Evolutionary conservation across 2,113 vertebrate genomes (phyloP), one percentile per base, ranked within the genome.

Genomic region (Melanerpes formicivorus): DNA sequence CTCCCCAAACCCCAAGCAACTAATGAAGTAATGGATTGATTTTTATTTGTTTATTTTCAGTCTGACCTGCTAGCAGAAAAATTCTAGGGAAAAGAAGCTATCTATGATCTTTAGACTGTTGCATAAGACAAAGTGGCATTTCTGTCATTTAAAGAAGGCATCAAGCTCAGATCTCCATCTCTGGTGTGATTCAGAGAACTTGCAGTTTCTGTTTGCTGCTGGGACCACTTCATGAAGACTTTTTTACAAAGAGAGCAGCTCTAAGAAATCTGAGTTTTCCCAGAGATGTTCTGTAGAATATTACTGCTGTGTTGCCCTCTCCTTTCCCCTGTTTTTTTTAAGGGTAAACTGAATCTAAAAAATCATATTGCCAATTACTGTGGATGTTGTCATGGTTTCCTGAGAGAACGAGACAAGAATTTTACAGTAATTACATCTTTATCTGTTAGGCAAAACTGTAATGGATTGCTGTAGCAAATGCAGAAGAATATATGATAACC

Each of bases 311-410:
- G 3, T 16, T 77, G 34, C 30, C 15, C 15, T 79, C 34, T 83
- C 9, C 34, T 84, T 77, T 88, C 21, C 22, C 11, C 22, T 42
- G 9, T 16, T 26, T 87, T 87, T 84, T 86, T 84, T 42, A 73
- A 5, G 22, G 19, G 14, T 32, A 87, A 87, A 78, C 14, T 62
- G 44, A 82, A 72, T 58, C 44, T 80, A 42, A 91, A 83, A 44
- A 91, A 91, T 74, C 18, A 10, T 60, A 16, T 67, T 94, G 26
- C 56, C 29, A 62, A 32, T 86, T 85, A 74, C 44, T 67, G 14
- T 83, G 62, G 17, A 65, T 80, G 54, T 94, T 80, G 58, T 72
- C 56, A 72, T 79, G 48, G 73, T 88, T 91, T 95, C 22, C 63
- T 62, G 66, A 80, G 29, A 89, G 37, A 89, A 48, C 0, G 2